phyloP scores from a whole-genome alignment of 2,888 invertebrate species.

The Hyposoter didymator region DNA sequence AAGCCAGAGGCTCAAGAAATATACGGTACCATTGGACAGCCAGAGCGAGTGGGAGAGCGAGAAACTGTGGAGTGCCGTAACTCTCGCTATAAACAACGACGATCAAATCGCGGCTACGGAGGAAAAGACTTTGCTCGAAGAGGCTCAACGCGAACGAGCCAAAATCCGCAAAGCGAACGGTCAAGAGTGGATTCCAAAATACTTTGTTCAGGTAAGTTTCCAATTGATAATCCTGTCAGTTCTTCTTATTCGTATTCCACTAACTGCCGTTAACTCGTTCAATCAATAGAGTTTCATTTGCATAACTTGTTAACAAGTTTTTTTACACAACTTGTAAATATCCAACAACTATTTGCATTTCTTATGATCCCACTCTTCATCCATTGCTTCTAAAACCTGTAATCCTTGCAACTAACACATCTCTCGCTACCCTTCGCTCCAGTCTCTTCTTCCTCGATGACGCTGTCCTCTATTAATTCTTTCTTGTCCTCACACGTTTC shows the following conservation, averaged over 20 bases:
- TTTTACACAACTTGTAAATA: no score
- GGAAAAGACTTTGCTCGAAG: constrained; percentile 95
- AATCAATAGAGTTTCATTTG: no score
- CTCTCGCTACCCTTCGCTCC: no score
- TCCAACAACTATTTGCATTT: no score
- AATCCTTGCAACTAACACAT: no score
- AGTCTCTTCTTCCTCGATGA: not conserved
- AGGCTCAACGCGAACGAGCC: constrained; percentile 91
- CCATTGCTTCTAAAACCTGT: no score
- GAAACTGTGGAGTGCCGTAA: constrained; percentile 94
- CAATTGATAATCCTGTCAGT: not conserved
- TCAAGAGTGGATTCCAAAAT: constrained; percentile 89
- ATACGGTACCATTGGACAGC: constrained; percentile 90
- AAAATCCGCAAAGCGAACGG: constrained; percentile 88
- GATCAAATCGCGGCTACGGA: constrained; percentile 95
- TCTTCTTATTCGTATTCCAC: not conserved
- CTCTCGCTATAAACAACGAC: constrained; percentile 92
- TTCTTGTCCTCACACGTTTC: no score
- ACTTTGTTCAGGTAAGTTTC: constrained; percentile 88
- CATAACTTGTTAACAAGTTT: no score
- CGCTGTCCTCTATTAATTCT: no score
- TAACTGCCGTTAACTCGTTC: no score
- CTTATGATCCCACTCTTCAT: no score
- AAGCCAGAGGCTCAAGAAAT: constrained; percentile 90
- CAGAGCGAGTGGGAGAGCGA: constrained; percentile 95